A percentile compares a stretch with the other conserved stretches of the same genome.
Conservation (phyloP, 2,888 invertebrate genomes). For the Zaprionus bogoriensis region DNA sequence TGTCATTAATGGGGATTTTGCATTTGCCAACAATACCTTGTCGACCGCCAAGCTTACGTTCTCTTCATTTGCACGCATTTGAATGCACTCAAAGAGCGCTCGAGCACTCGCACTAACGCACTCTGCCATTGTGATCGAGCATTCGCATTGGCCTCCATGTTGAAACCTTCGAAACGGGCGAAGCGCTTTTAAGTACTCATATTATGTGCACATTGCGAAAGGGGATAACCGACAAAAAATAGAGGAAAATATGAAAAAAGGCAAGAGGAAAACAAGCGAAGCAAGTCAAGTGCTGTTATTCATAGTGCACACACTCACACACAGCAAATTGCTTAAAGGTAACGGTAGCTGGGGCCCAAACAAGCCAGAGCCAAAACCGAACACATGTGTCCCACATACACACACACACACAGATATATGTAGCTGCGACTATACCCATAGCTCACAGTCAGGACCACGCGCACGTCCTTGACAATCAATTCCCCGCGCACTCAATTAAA, state of each 20-base stretch:
- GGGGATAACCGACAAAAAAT: constrained; percentile 23
- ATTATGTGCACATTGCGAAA: constrained; percentile 63
- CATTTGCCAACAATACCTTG: not conserved
- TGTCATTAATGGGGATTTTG: not conserved
- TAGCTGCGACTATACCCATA: constrained; percentile 7
- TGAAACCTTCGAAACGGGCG: constrained; percentile 5
- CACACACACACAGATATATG: constrained; percentile 5
- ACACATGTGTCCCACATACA: constrained; percentile 42
- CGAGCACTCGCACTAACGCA: not conserved
- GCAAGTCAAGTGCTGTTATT: constrained; percentile 73
- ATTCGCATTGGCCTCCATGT: constrained; percentile 8
- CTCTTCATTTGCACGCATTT: not conserved
- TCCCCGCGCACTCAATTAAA: constrained; percentile 77
- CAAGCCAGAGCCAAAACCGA: constrained; percentile 39
- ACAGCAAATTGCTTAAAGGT: constrained; percentile 69
- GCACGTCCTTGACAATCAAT: constrained; percentile 76
- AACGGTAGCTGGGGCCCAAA: constrained; percentile 60
- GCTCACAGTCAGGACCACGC: constrained; percentile 60
- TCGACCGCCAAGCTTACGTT: not conserved
- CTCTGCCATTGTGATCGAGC: constrained; percentile 17
- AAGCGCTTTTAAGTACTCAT: constrained; percentile 62
- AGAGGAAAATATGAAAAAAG: constrained; percentile 17
- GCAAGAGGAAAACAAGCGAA: constrained; percentile 45
- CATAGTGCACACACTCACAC: constrained; percentile 51
- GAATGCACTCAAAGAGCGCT: not conserved